Evolutionary conservation across 2,113 vertebrate genomes (phyloP), one percentile per base, ranked within the genome.

Genomic region (Microtus richardsoni): DNA sequence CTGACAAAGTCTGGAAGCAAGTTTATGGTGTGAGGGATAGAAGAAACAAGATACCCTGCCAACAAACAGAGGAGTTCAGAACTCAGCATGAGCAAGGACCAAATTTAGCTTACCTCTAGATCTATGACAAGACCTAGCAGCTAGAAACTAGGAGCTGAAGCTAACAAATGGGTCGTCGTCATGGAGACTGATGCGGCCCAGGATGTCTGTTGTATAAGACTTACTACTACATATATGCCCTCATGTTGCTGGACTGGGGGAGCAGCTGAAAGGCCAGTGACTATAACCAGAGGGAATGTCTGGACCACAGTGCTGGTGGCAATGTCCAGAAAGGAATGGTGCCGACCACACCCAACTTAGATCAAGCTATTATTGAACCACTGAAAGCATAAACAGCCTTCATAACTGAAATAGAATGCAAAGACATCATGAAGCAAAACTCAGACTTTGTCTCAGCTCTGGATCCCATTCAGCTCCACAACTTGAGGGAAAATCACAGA

Each of bases 1-100:
- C 62, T 60, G 21, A 39, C 3, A 36, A 12, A 2, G 39, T 75
- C 82, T 49, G 68, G 74, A 75, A 93, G 73, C 12, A 54, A 73
- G 71, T 14, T 71, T 21, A 21, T n/a, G 71, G 30, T 1, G 0
- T 0, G 3, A 44, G 21, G 1, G 22, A 0, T 0, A 28, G 70
- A 60, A 49, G 75, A 44, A 44, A 17, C 1, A 21, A 66, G 30
- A 47, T 4, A 11, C 21, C 36, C 36, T 13, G 12, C 83, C 88
- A 28, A 39, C 33, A 73, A 54, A 74, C n/a, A 44, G 66, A 39
- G 26, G 22, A 44, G 49, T 60, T 73, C 86, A 52, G 30, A 54
- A 68, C 39, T 80, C 30, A 16, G 36, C 39, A 19, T 30, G 9
- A 5, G 82, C 58, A 33, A 28, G 49, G 39, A 79, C 39, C 33